Percentiles rank a stretch among this genome's conserved stretches.
Conservation (phyloP, 2,888 invertebrate genomes). For the Villa cingulata region DNA sequence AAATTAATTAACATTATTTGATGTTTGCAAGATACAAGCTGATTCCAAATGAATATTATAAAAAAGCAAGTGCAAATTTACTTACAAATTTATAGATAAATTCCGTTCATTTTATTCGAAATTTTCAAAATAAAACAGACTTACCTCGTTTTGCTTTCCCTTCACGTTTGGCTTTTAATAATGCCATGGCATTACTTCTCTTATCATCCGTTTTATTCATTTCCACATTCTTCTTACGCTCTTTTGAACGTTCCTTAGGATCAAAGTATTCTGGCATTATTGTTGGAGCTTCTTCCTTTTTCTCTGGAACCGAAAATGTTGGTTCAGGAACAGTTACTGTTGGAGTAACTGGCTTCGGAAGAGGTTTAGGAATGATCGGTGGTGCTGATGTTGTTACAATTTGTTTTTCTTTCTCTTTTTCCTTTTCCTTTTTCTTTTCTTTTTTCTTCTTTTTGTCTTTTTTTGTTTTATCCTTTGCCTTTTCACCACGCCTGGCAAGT, state of each 20-base stretch:
- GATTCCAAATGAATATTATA: too few species aligned
- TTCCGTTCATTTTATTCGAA: too few species aligned
- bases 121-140: not conserved
- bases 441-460: slow-evolving; percentile 38
- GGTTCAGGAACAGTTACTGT: slow-evolving; percentile 3
- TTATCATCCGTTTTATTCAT: slow-evolving; percentile 73
- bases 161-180: slow-evolving; percentile 78
- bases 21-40: too few species aligned
- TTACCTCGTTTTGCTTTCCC: slow-evolving; percentile 65
- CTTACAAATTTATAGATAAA: not conserved
- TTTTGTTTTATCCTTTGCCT: slow-evolving; percentile 42
- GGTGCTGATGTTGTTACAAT: slow-evolving; percentile 6
- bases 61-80: too few species aligned
- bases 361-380: slow-evolving; percentile 10
- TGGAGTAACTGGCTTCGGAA: slow-evolving; percentile 1
- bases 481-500: slow-evolving; percentile 64
- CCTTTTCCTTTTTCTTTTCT: slow-evolving; percentile 40
- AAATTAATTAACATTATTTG: too few species aligned
- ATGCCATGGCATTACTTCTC: slow-evolving; percentile 85
- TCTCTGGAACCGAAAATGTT: slow-evolving; percentile 14
- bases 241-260: slow-evolving; percentile 64
- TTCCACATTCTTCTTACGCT: slow-evolving; percentile 81
- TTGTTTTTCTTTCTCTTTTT: slow-evolving; percentile 15
- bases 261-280: slow-evolving; percentile 39
- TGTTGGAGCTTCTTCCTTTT: slow-evolving; percentile 19